Conservation (phyloP, 1,140 invertebrate species). For the Vanessa atalanta region DNA sequence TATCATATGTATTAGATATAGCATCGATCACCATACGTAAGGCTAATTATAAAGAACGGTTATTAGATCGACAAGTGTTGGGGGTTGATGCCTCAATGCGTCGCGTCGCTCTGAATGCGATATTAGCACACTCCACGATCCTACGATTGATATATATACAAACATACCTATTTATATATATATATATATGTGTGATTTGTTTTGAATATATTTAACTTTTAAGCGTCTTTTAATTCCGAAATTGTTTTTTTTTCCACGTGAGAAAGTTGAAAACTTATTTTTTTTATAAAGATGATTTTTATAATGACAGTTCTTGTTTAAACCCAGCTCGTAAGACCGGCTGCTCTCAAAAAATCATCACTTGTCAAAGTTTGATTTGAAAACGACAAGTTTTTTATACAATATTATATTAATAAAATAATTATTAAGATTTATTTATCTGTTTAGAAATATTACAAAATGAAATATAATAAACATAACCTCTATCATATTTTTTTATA, state of each 20-base stretch:
- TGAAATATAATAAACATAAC: too few species aligned
- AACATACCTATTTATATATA: not conserved
- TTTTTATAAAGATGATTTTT: too few species aligned
- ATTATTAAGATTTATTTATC: not conserved
- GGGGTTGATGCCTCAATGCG: slow-evolving; percentile 36
- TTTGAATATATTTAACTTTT: not conserved
- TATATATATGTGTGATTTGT: not conserved
- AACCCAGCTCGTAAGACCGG: too few species aligned
- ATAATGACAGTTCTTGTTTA: too few species aligned
- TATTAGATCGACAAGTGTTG: slow-evolving; percentile 34
- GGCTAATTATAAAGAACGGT: slow-evolving; percentile 37
- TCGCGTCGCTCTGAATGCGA: slow-evolving; percentile 16
- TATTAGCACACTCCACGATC: slow-evolving; percentile 8
- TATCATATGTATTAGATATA: not conserved
- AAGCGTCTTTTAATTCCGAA: too few species aligned
- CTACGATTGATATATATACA: not conserved
- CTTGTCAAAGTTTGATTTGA: too few species aligned
- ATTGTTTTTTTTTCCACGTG: too few species aligned
- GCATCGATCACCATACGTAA: slow-evolving; percentile 20
- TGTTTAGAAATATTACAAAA: not conserved
- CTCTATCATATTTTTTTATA: too few species aligned
- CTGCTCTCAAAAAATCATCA: too few species aligned
- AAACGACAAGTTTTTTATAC: too few species aligned
- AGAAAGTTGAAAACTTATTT: too few species aligned
- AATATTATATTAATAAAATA: too few species aligned